phyloP scores from a whole-genome alignment of 2,797 vertebrate genomes.

The Hyperoplus immaculatus region DNA sequence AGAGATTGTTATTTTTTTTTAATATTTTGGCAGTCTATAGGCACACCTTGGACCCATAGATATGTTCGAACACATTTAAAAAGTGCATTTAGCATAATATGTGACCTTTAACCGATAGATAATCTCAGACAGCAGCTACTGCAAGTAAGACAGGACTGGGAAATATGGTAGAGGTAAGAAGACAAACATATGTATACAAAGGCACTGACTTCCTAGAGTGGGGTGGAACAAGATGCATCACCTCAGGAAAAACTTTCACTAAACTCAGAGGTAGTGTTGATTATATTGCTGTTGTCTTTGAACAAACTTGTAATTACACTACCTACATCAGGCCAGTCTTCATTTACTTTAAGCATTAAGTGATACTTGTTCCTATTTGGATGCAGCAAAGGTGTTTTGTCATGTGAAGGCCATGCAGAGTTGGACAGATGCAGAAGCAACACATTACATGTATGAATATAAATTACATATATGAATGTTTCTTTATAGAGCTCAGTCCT shows the following conservation, averaged over 20 bases:
- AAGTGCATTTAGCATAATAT: too few species aligned
- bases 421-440: constrained; percentile 6
- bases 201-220: neutral
- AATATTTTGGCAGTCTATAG: too few species aligned
- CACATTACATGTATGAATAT: neutral
- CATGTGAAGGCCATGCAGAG: neutral
- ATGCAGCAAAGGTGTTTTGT: constrained; percentile 3
- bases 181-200: neutral
- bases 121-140: neutral
- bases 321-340: neutral
- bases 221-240: neutral
- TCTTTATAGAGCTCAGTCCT: neutral
- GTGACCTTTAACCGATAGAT: neutral
- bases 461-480: constrained; percentile 6
- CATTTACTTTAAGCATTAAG: neutral
- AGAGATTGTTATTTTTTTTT: too few species aligned
- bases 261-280: neutral
- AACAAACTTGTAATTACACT: constrained; percentile 26
- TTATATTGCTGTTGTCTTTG: neutral
- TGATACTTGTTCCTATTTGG: neutral
- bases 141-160: neutral
- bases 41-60: too few species aligned
- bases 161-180: neutral
- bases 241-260: neutral
- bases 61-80: too few species aligned